Percentiles rank a stretch among this genome's conserved stretches.
Conservation (phyloP, 2,113 vertebrate species). For the Ctenomys sociabilis region DNA sequence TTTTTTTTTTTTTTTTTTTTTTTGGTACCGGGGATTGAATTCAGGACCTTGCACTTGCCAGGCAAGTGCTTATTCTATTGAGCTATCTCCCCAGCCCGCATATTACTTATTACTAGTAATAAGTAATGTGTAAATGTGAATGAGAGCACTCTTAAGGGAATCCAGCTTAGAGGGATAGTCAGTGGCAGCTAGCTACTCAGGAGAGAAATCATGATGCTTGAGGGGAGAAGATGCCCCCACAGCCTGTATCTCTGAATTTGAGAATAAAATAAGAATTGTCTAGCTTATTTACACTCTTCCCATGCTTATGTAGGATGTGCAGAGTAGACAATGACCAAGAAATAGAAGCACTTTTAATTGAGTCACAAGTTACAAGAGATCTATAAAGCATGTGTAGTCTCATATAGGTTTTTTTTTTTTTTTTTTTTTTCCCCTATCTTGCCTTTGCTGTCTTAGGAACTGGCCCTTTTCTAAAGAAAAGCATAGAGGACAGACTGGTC, state of each 20-base stretch:
- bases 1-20: too few relatives aligned
- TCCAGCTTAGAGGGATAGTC: background rate
- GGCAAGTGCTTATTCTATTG: too few relatives aligned
- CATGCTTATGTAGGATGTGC: background rate
- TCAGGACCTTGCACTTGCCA: too few relatives aligned
- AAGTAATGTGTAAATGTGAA: background rate
- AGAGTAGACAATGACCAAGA: background rate
- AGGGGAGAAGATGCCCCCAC: background rate
- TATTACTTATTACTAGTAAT: background rate
- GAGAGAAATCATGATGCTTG: background rate
- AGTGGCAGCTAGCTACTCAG: background rate
- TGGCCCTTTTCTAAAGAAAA: slow-evolving; percentile 46
- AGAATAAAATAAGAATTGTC: background rate
- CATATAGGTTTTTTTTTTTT: background rate
- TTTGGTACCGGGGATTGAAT: too few relatives aligned
- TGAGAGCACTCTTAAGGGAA: background rate
- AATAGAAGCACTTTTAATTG: background rate
- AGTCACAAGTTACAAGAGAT: background rate
- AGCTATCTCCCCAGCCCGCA: too few relatives aligned
- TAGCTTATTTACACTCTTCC: background rate
- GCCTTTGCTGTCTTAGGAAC: slow-evolving; percentile 64
- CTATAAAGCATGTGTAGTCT: background rate
- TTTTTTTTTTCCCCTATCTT: background rate
- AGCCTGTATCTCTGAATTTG: background rate
- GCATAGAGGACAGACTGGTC: slow-evolving; percentile 41